A percentile compares a stretch with the other conserved stretches of the same genome.
These are phyloP conservation scores for Dynastes hyllus DNA, from an alignment of 2,888 invertebrate species.

Conservation along the genomic window DNA sequence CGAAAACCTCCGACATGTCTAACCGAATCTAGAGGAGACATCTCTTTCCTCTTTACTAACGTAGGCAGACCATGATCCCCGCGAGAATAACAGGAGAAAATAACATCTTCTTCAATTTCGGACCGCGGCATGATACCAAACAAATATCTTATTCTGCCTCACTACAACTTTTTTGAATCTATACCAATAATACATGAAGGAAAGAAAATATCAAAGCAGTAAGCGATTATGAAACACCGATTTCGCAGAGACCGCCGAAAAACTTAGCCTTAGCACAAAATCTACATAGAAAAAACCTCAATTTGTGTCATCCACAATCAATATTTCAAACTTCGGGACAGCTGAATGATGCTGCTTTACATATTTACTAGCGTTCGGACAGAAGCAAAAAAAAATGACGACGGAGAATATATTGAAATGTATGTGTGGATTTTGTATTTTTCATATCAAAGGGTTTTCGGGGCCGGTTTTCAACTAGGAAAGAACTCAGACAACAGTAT, in stretches of 20 bases:
- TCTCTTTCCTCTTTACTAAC: not conserved
- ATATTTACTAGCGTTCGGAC: constrained; percentile 22
- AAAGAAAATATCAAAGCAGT: not conserved
- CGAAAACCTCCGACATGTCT: constrained; percentile 49
- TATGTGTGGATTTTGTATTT: constrained; percentile 16
- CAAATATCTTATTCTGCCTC: constrained; percentile 18
- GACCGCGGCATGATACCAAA: not conserved
- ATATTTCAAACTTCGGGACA: constrained; percentile 32
- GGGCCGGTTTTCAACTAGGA: not conserved
- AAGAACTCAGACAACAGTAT: not conserved
- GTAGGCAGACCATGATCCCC: constrained; percentile 9
- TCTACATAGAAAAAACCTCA: constrained; percentile 35
- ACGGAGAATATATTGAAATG: constrained; percentile 37
- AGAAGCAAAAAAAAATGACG: constrained; percentile 27
- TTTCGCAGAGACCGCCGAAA: not conserved
- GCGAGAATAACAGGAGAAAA: constrained; percentile 4
- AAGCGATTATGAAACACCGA: constrained; percentile 17
- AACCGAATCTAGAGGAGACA: not conserved
- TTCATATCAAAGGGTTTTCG: constrained; percentile 30
- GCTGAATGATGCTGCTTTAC: constrained; percentile 38
- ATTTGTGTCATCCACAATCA: constrained; percentile 34
- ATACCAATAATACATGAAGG: not conserved
- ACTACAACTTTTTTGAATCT: constrained; percentile 1
- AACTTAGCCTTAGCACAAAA: constrained; percentile 38
- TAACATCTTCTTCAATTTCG: constrained; percentile 19